A percentile compares a stretch with the other conserved stretches of the same genome.
Conservation (phyloP, 2,888 invertebrate species). For the Hirtodrosophila confusa region DNA sequence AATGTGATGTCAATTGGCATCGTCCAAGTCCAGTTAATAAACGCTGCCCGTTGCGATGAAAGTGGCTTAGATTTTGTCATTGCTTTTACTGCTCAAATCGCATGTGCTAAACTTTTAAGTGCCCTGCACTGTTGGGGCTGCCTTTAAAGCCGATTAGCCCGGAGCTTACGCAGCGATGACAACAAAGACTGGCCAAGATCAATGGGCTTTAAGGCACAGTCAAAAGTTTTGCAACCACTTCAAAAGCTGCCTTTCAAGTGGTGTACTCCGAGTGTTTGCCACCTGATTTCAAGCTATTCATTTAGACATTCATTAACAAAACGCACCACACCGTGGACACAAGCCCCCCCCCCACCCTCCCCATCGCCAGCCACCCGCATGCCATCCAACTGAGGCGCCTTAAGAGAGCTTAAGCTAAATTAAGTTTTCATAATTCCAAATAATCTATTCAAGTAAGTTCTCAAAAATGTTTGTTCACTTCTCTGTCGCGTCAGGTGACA, state of each 20-base stretch:
- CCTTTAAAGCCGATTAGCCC: constrained; percentile 62
- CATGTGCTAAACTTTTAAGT: constrained; percentile 68
- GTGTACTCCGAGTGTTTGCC: constrained; percentile 58
- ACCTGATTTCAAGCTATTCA: constrained; percentile 54
- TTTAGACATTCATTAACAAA: constrained; percentile 51
- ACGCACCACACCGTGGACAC: constrained; percentile 23
- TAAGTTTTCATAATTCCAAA: constrained; percentile 81
- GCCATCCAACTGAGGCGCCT: constrained; percentile 22
- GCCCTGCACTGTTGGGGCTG: constrained; percentile 37
- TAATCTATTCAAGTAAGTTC: constrained; percentile 80
- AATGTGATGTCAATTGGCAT: constrained; percentile 50
- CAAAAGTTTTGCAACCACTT: constrained; percentile 73
- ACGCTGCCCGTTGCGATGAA: constrained; percentile 51
- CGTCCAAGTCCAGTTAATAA: constrained; percentile 56
- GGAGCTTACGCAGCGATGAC: constrained; percentile 49
- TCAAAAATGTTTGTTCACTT: constrained; percentile 74
- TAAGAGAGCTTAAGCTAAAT: constrained; percentile 70
- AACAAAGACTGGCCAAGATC: constrained; percentile 70
- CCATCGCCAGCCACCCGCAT: constrained; percentile 55
- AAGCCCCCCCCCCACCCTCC: background rate
- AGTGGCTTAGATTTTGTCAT: constrained; percentile 41
- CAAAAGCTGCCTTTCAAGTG: constrained; percentile 70
- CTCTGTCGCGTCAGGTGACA: constrained; percentile 51
- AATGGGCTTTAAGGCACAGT: constrained; percentile 68
- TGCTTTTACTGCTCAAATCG: constrained; percentile 44